Evolutionary conservation across 2,113 vertebrate genomes (phyloP), one percentile per base, ranked within the genome.

Genomic region (Cranoglanis bouderius): DNA sequence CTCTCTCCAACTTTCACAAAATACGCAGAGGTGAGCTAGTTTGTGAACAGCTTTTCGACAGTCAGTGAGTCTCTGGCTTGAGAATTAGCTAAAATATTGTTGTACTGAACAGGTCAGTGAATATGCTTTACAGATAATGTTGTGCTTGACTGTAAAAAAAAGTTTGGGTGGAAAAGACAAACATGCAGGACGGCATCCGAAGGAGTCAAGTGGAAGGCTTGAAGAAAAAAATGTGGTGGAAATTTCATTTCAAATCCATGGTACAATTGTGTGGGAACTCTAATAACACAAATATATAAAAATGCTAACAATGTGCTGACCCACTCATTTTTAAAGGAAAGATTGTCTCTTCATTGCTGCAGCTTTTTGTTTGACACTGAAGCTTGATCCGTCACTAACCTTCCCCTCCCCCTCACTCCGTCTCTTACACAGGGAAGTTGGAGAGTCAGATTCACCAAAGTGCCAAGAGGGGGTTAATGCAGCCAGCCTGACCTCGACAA

Each of bases 401-500:
- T 65, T 38, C 14, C 70, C 88, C 85, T 38, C 84, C 78, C 82
- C 77, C 43, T 40, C 21, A 0, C 55, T 51, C 90, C 59, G 88
- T 90, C 88, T 92, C 91, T 88, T 88, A 91, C 90, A 67, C 94
- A 96, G 98, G 98, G 98, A 99, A 98, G 94, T 95, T 99, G 96
- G 98, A 99, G 94, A 95, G 95, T 70, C 97, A 97, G 90, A 96
- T 97, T 94, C 98, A 99, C 94, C 98, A 97, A 94, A 98, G 97
- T 95, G 98, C 98, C 85, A 99, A 97, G 96, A 98, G 98, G 95
- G 98, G 97, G 94, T 97, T 99, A 96, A 96, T 98, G 96, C 97
- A 89, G 93, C 92, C 94, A 83, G 92, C 93, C 21, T 95, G 94
- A 95, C 85, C 61, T 91, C 88, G 84, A 86, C 90, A 78, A 91